Conservation (phyloP, 2,113 vertebrate species). For the Periophthalmus modestus region DNA sequence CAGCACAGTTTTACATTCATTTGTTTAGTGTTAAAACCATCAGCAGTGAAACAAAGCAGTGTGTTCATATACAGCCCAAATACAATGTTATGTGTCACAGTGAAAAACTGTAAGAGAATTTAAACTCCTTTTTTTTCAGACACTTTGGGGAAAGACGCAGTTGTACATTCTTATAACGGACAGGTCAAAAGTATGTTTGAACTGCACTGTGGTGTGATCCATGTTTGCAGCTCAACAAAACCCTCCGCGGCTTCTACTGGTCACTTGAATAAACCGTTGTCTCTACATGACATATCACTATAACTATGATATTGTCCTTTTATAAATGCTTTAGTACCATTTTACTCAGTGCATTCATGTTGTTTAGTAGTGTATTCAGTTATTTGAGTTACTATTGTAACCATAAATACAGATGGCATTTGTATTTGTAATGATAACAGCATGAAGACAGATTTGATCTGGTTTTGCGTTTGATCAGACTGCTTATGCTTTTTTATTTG, state of each 20-base stretch:
- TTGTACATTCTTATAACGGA: too few relatives aligned
- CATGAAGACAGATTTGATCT: neutral
- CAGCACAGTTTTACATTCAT: conserved; percentile 58
- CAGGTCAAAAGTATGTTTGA: too few relatives aligned
- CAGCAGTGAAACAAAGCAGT: neutral
- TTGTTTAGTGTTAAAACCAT: neutral
- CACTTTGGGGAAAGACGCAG: too few relatives aligned
- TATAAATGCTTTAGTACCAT: neutral
- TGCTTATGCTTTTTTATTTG: neutral
- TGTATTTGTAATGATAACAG: neutral
- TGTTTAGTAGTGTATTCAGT: neutral
- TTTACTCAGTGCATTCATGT: neutral
- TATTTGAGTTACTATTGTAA: neutral
- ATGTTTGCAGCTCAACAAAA: neutral
- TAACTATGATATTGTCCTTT: neutral
- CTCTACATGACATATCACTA: too few relatives aligned
- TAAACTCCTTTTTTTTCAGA: too few relatives aligned
- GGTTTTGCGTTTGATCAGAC: neutral
- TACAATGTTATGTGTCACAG: neutral
- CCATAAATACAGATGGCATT: neutral
- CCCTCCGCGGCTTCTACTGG: neutral
- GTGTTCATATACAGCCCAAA: neutral
- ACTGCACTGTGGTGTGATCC: too few relatives aligned
- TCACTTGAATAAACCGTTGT: too few relatives aligned
- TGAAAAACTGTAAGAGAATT: neutral